These are phyloP conservation scores for Muscidifurax raptorellus DNA, from an alignment of 1,140 invertebrate species.

Conservation along the genomic window DNA sequence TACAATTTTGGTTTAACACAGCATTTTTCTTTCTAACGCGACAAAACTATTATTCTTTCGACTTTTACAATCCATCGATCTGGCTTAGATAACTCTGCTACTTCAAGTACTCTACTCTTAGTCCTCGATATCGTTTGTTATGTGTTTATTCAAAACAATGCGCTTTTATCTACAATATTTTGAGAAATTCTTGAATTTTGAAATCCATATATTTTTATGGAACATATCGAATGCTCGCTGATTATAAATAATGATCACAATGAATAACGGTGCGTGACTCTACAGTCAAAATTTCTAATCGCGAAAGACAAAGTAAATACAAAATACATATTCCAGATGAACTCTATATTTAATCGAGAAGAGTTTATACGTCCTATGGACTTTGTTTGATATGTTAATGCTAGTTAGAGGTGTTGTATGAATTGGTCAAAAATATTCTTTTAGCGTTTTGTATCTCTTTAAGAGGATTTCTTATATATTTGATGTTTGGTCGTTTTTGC, in stretches of 20 bases:
- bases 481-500: conserved; percentile 47
- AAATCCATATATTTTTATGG: neutral
- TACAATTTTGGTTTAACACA: conserved; percentile 54
- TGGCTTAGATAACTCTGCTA: conserved; percentile 7
- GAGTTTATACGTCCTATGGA: neutral
- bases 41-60: conserved; percentile 22
- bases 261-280: too few species aligned
- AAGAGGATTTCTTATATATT: conserved; percentile 18
- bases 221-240: neutral
- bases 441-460: conserved; percentile 39
- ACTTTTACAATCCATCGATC: conserved; percentile 39
- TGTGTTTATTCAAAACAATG: conserved; percentile 25
- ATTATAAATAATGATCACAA: neutral
- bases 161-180: conserved; percentile 40
- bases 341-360: conserved; percentile 7
- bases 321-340: conserved; percentile 12
- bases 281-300: neutral
- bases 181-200: conserved; percentile 52
- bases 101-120: neutral
- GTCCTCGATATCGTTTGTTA: conserved; percentile 4
- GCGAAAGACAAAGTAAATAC: neutral
- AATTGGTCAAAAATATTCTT: conserved; percentile 51
- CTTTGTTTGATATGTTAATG: conserved; percentile 50
- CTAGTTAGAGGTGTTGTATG: conserved; percentile 40
- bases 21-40: conserved; percentile 44